Evolutionary conservation across 1,140 invertebrate genomes (phyloP).

Genomic region (Cydia fagiglandana): DNA sequence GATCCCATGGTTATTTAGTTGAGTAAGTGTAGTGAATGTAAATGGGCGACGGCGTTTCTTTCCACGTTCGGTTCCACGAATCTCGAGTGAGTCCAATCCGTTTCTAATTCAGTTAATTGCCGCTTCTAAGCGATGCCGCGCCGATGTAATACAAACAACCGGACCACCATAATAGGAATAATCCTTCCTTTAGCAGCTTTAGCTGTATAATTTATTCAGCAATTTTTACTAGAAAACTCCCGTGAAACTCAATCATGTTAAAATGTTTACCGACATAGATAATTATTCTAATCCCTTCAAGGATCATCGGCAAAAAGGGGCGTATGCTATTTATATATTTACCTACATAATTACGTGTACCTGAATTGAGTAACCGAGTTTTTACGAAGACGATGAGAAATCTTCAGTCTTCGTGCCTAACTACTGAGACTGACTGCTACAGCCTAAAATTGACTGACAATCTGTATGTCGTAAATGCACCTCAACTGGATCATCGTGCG

Average conservation of each 20-base stretch:
- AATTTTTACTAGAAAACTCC: not conserved
- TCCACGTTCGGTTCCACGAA: not conserved
- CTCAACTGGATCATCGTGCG: not conserved
- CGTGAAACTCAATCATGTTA: no score
- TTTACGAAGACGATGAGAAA: no score
- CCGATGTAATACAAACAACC: not conserved
- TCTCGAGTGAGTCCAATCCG: not conserved
- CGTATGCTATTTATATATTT: no score
- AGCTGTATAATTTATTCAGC: not conserved
- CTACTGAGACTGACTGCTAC: no score
- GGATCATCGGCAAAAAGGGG: no score
- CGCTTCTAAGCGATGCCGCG: not conserved
- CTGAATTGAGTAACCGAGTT: no score
- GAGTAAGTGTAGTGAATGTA: not conserved
- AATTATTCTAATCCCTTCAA: no score
- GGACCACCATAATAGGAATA: not conserved
- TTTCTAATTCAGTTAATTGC: not conserved
- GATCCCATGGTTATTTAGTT: not conserved
- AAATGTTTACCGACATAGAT: no score
- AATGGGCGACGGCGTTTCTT: not conserved
- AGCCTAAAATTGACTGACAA: no score
- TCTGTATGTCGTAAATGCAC: not conserved
- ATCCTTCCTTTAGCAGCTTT: constrained; percentile 10
- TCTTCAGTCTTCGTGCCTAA: no score
- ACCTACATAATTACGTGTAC: no score